Base-by-base conservation (phyloP, 1,140 invertebrate species). In the Drosophila eugracilis region DNA sequence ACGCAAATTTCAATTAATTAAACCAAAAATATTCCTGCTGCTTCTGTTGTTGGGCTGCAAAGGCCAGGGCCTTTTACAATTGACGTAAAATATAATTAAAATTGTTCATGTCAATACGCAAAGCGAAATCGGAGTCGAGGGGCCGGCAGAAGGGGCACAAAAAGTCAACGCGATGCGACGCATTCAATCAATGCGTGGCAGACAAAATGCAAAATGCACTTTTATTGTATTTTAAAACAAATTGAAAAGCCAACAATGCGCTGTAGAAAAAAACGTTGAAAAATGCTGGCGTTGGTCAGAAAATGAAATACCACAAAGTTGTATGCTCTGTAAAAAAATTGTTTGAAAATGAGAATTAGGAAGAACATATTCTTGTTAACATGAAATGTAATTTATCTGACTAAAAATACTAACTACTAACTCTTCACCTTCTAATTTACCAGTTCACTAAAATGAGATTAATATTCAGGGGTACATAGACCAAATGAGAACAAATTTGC, bases 71-170 rank as follows among this genome's bases (percentile, higher is more conserved):
- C 73, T 63, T 77, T 76, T 76, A 85, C 81, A 84, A 88, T 86
- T 86, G 81, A 86, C 81, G 83, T 86, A 71, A 86, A 86, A 86
- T 86, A 86, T 86, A 86, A 86, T 86, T 86, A 86, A 86, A 86
- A 86, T 80, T 81, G 81, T 47, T 77, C 55, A 60, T 76, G 78
- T 81, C 75, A 73, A 74, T 78, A 70, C 79, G 69, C 79, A 74
- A 74, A 60, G 30, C 67, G 36, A 32, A 48, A 19, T 32, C 42
- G 54, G 36, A 52, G 71, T 36, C 7, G 36, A 30, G 24, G 32
- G 34, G 37, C 15, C 41, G 9, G 45, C 19, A 24, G 36, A 24
- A 28, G 39, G 21, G 32, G 30, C 17, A 44, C 9, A 22, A 37
- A 36, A 53, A 50, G 9, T 50, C 59, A 41, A 47, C 49, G 48